A percentile compares a stretch with the other conserved stretches of the same genome.
phyloP scores from a whole-genome alignment of 2,113 vertebrate genomes.

The Vombatus ursinus region DNA sequence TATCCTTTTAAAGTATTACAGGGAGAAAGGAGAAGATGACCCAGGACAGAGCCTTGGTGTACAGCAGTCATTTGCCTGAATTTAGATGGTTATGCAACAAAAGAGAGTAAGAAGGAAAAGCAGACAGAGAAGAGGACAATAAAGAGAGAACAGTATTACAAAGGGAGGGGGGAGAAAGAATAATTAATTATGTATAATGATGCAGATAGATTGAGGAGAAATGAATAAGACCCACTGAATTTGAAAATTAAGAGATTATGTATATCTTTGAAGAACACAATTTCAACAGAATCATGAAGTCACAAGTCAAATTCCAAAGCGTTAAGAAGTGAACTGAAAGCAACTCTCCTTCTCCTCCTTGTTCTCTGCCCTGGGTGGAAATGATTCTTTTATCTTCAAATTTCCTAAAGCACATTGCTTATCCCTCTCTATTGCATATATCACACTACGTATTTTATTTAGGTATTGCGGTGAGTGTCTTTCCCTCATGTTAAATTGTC shows the following conservation, averaged over 20 bases:
- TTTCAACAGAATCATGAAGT: not conserved
- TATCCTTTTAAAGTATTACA: not conserved
- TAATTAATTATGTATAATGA: not conserved
- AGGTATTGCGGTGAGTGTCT: not conserved
- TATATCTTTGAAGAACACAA: not conserved
- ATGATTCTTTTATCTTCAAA: not conserved
- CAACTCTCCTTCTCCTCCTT: not conserved
- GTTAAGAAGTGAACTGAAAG: not conserved
- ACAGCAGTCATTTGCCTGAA: not conserved
- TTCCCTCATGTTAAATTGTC: not conserved
- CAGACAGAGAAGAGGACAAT: not conserved
- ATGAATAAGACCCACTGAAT: not conserved
- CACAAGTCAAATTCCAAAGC: not conserved
- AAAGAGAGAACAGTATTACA: not conserved
- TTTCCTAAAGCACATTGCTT: not conserved
- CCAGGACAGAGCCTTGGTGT: not conserved
- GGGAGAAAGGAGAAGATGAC: not conserved
- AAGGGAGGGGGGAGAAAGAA: not conserved
- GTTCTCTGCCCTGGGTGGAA: not conserved
- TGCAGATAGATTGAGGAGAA: not conserved
- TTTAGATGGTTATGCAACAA: not conserved
- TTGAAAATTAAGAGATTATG: not conserved
- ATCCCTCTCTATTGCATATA: not conserved
- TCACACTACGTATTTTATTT: not conserved
- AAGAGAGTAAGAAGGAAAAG: not conserved